Base-by-base conservation (phyloP, 2,888 invertebrate species). In the Lasioglossum zephyrum region DNA sequence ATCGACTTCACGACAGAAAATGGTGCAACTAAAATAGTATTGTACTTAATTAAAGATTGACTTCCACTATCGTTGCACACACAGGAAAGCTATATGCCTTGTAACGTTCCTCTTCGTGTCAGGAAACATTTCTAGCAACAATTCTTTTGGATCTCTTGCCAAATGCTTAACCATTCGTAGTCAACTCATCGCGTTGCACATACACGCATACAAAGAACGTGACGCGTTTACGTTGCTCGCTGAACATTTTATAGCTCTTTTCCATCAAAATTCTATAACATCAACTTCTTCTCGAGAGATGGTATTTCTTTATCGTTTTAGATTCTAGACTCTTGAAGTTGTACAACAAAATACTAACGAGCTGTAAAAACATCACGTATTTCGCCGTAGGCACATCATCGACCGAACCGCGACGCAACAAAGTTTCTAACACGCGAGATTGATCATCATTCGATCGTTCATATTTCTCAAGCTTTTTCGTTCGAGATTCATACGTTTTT, bases 161-260 rank as follows among this genome's bases (percentile, higher is more conserved):
- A 60, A 60, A 60, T 26, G 13, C 26, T 60, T 11, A 60, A 60
- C 26, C 26, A 16, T 60, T 26, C 13, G 13, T 5, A 60, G 63
- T 16, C 16, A 16, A 13, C 31, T 31, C 31, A 63, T 1, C 11
- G 13, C 26, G 60, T 60, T 77, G 41, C 13, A 79, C 74, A 69
- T 22, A 66, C 72, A 84, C 73, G 72, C 76, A 57, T 66, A 69
- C 36, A 75, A 53, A 53, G 49, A 57, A 66, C 60, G 79, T 75
- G 78, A 73, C n/a, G 41, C 74, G 57, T 36, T 44, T 72, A 73
- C 70, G 39, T 73, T 72, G 31, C 69, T 47, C 47, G 70, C 13
- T 18, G 44, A 16, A n/a, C 49, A 73, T 16, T 9, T 63, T 57
- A 31, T 75, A 36, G 79, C 31, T 18, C 13, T 74, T 77, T 82